Evolutionary conservation across 2,797 vertebrate genomes (phyloP).

Genomic region (Peromyscus nudipes): DNA sequence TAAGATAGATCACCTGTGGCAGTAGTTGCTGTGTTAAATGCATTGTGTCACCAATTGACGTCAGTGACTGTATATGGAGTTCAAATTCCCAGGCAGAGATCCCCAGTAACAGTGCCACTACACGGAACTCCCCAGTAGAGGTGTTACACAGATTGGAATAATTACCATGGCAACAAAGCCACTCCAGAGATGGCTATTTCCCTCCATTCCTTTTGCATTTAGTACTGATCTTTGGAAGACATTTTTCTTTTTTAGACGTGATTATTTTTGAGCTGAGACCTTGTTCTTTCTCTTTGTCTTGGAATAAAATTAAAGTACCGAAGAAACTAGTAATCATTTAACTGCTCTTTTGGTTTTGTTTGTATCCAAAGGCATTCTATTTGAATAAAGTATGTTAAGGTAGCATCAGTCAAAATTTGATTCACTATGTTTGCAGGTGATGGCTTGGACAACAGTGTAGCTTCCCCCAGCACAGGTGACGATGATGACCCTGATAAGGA

Average conservation of each 20-base stretch:
- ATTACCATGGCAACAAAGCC: slow-evolving; percentile 74
- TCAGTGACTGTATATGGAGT: slow-evolving; percentile 36
- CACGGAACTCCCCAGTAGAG: slow-evolving; percentile 24
- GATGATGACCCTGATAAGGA: slow-evolving; percentile 99
- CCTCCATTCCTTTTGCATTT: slow-evolving; percentile 68
- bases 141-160: slow-evolving; percentile 50
- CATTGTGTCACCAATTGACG: slow-evolving; percentile 33
- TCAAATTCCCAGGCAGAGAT: background rate
- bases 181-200: slow-evolving; percentile 70
- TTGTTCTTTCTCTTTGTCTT: slow-evolving; percentile 82
- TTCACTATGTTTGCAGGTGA: slow-evolving; percentile 96
- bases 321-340: slow-evolving; percentile 87
- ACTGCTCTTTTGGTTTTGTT: slow-evolving; percentile 88
- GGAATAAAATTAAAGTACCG: slow-evolving; percentile 77
- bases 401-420: slow-evolving; percentile 92
- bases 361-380: slow-evolving; percentile 89
- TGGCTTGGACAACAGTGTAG: slow-evolving; percentile 99
- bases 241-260: slow-evolving; percentile 80
- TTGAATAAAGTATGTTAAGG: slow-evolving; percentile 89
- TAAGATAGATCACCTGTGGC: slow-evolving; percentile 63
- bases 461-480: slow-evolving; percentile 99
- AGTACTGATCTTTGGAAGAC: slow-evolving; percentile 65
- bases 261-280: slow-evolving; percentile 76
- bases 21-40: slow-evolving; percentile 43
- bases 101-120: background rate